These are phyloP conservation scores for Procavia capensis DNA, from an alignment of 2,113 vertebrate species.

Conservation along the genomic window DNA sequence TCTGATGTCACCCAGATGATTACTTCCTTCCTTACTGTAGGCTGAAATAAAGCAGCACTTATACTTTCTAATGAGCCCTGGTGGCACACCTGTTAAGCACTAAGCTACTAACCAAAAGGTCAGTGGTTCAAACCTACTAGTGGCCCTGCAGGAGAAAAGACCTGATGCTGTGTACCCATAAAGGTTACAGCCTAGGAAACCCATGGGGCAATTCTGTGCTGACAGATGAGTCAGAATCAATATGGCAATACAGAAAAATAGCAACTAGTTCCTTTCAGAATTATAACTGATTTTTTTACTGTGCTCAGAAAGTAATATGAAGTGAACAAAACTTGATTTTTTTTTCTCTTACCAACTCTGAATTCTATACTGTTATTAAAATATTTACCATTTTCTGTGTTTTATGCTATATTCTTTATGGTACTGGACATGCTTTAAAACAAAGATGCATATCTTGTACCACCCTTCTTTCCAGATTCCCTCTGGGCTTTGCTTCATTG, in stretches of 20 bases:
- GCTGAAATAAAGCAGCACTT: neutral
- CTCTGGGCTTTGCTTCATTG: neutral
- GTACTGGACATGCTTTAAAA: neutral
- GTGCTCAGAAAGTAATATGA: neutral
- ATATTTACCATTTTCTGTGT: neutral
- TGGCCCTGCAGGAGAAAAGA: neutral
- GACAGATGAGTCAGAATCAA: neutral
- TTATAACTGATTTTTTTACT: neutral
- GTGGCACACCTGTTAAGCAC: neutral
- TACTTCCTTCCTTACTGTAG: neutral
- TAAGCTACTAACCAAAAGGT: neutral
- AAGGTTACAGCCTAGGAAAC: neutral
- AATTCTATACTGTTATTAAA: neutral
- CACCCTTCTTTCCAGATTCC: fast-evolving
- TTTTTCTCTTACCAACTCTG: neutral
- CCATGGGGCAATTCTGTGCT: neutral
- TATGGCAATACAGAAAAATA: neutral
- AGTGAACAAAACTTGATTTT: neutral
- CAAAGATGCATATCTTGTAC: neutral
- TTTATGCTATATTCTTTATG: neutral
- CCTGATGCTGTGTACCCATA: neutral
- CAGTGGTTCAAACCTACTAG: neutral
- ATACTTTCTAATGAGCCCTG: neutral
- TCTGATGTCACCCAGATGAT: neutral
- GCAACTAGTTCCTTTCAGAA: neutral